Evolutionary conservation across 1,140 invertebrate genomes (phyloP), one percentile per base, ranked within the genome.

Genomic region (Calliopsis andreniformis): DNA sequence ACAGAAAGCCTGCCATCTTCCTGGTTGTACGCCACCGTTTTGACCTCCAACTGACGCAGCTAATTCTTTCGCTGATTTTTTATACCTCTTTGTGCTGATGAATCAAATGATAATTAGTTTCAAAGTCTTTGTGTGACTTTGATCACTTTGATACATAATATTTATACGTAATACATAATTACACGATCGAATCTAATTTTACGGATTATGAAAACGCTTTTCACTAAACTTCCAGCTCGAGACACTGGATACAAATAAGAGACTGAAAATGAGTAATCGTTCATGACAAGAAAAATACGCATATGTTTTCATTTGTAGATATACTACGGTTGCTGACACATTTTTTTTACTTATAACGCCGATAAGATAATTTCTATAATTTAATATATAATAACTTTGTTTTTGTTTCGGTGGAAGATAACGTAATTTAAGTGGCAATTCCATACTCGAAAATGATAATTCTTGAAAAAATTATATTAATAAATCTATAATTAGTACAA

Each of bases 1-100:
- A 18, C 39, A 55, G 61, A 35, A 56, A 71, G 66, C 45, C 80
- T 83, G 83, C 80, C 80, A 85, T 85, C 47, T 83, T 85, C 25
- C 45, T 35, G 20, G 1, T 25, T 30, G 8, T n/a, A 49, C 45
- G 25, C 18, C 10, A 23, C 25, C 3, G 42, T 47, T n/a, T 62
- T 53, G 53, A 59, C 53, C 45, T 80, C 35, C 39, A 49, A 43
- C 56, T 78, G 61, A 78, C 69, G 67, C 42, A 59, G 43, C 35
- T 64, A 18, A 66, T 30, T 42, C 39, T 16, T 59, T 51, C 1
- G 20, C 8, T 14, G 14, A 51, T 30, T n/a, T 16, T 76, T 76
- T 76, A 58, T 28, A 67, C n/a, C 51, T 25, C 12, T 42, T 55
- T 66, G 2, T 56, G 39, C 68, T 3, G 10, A 8, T 43, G 2